Percentiles rank a stretch among this genome's conserved stretches.
Conservation (phyloP, 2,113 vertebrate species). For the Oxyruncus cristatus region DNA sequence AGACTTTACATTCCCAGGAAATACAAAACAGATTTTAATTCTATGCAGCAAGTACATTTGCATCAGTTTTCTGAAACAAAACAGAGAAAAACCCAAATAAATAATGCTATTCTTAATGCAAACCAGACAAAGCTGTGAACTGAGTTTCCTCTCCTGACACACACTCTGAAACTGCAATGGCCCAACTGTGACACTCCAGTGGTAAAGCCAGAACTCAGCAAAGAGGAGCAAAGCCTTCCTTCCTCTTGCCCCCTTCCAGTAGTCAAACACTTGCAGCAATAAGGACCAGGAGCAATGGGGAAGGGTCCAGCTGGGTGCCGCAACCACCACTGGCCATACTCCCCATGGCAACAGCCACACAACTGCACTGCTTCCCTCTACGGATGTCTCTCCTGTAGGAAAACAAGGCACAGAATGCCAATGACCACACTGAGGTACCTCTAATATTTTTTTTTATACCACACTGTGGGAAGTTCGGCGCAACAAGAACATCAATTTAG, state of each 20-base stretch:
- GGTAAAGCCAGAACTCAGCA: background rate
- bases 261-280: background rate
- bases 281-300: background rate
- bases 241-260: background rate
- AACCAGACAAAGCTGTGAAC: background rate
- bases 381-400: fast-evolving
- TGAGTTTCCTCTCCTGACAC: background rate
- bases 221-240: background rate
- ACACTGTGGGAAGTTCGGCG: background rate
- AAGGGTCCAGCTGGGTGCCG: background rate
- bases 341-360: background rate
- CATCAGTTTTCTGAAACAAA: background rate
- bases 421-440: background rate
- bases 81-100: too few relatives aligned
- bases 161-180: background rate
- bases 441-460: fast-evolving
- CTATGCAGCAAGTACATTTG: background rate
- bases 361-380: background rate
- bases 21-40: background rate
- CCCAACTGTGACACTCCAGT: background rate
- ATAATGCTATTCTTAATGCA: background rate
- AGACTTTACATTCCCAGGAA: background rate
- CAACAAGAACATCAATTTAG: background rate
- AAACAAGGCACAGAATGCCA: background rate
- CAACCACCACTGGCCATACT: fast-evolving